Percentiles rank a stretch among this genome's conserved stretches.
Conservation (phyloP, 2,113 vertebrate species). For the Eulemur rufifrons region DNA sequence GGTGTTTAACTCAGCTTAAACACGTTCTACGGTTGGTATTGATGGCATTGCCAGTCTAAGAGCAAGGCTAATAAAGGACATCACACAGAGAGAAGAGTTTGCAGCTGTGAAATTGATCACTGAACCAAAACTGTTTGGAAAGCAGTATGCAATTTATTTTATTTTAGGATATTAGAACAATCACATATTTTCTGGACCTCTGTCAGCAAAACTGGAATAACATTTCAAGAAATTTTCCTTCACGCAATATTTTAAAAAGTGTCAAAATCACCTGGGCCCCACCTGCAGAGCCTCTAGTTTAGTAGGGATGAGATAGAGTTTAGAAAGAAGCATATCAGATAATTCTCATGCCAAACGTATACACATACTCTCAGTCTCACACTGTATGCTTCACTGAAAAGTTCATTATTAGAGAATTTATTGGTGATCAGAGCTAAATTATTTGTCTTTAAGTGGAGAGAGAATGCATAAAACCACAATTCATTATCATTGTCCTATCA, state of each 20-base stretch:
- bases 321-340: not conserved
- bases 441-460: not conserved
- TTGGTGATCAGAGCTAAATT: not conserved
- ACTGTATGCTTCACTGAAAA: not conserved
- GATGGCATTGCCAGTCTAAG: not conserved
- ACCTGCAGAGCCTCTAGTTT: not conserved
- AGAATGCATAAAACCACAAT: not conserved
- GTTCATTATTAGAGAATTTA: not conserved
- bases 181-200: not conserved
- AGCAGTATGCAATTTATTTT: not conserved
- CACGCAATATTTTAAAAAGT: not conserved
- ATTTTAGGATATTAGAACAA: not conserved
- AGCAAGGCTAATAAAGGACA: not conserved
- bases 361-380: accelerated
- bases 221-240: not conserved
- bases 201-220: not conserved
- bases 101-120: not conserved
- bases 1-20: not conserved
- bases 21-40: not conserved
- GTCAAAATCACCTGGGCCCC: not conserved
- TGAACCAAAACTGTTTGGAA: not conserved
- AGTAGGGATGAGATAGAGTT: not conserved
- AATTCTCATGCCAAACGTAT: too few relatives aligned
- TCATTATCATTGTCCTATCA: not conserved
- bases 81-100: not conserved